These are phyloP conservation scores for Helicorthomorpha holstii DNA, from an alignment of 1,140 invertebrate genomes.

Conservation along the genomic window DNA sequence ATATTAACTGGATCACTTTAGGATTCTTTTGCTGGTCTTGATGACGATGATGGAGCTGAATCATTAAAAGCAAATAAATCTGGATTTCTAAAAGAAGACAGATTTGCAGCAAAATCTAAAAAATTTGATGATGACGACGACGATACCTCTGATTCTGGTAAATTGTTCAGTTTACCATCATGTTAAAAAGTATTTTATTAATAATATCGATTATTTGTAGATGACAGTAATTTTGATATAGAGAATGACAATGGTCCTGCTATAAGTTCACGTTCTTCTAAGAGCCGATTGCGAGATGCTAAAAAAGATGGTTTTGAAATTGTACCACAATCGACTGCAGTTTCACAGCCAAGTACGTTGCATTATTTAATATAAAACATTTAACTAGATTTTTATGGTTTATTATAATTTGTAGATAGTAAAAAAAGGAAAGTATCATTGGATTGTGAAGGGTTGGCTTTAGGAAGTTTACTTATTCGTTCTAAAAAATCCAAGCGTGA, in stretches of 20 bases:
- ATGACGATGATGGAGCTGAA: constrained; percentile 28
- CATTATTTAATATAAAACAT: too few relatives aligned
- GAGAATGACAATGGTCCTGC: not conserved
- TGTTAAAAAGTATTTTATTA: too few relatives aligned
- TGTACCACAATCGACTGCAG: constrained; percentile 24
- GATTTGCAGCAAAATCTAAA: not conserved
- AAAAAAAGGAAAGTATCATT: constrained; percentile 64
- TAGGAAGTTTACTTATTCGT: constrained; percentile 65
- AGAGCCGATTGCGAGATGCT: too few relatives aligned
- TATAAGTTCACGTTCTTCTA: not conserved
- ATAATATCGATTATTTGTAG: not conserved
- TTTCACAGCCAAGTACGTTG: too few relatives aligned
- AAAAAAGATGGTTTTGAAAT: constrained; percentile 42
- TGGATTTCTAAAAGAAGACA: not conserved
- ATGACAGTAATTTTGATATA: not conserved
- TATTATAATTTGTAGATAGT: constrained; percentile 19
- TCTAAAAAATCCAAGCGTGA: constrained; percentile 73
- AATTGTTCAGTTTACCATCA: too few relatives aligned
- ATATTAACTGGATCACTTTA: constrained; percentile 16
- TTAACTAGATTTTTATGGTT: too few relatives aligned
- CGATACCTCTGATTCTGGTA: too few relatives aligned
- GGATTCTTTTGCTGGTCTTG: constrained; percentile 65
- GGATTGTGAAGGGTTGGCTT: constrained; percentile 63
- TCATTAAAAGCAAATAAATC: not conserved
- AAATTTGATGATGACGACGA: too few relatives aligned